Evolutionary conservation across 2,888 invertebrate species (phyloP).

Genomic region (Amphipyra berbera): DNA sequence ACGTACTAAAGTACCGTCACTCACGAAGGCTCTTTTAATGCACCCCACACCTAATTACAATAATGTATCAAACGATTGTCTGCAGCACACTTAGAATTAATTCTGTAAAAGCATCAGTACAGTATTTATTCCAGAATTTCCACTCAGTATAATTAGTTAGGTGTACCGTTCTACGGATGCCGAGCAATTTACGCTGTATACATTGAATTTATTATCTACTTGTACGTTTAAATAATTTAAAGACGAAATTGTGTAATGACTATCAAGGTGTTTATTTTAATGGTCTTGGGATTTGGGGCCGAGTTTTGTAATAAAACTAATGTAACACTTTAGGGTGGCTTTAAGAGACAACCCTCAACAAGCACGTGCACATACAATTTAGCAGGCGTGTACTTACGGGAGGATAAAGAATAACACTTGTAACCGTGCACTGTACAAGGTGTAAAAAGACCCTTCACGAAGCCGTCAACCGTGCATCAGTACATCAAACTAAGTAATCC

Average conservation of each 20-base stretch:
- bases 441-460: too few species aligned
- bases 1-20: too few species aligned
- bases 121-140: constrained; percentile 52
- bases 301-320: constrained; percentile 11
- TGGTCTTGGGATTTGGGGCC: constrained; percentile 18
- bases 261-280: constrained; percentile 43
- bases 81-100: constrained; percentile 44
- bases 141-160: constrained; percentile 60
- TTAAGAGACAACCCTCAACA: too few species aligned
- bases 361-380: too few species aligned
- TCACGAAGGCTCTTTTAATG: too few species aligned
- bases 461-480: too few species aligned
- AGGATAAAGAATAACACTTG: too few species aligned
- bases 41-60: constrained; percentile 33
- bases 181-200: constrained; percentile 51
- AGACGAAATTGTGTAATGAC: constrained; percentile 50
- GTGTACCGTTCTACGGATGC: constrained; percentile 35
- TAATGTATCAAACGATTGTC: constrained; percentile 30
- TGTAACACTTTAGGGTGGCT: too few species aligned
- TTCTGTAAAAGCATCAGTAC: constrained; percentile 53
- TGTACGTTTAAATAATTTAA: constrained; percentile 56
- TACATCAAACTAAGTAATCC: too few species aligned
- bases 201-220: constrained; percentile 59
- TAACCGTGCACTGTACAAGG: too few species aligned
- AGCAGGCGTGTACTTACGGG: too few species aligned